Percentiles rank a stretch among this genome's conserved stretches.
phyloP scores from a whole-genome alignment of 2,797 vertebrate genomes.

The Rhynchotus rufescens region DNA sequence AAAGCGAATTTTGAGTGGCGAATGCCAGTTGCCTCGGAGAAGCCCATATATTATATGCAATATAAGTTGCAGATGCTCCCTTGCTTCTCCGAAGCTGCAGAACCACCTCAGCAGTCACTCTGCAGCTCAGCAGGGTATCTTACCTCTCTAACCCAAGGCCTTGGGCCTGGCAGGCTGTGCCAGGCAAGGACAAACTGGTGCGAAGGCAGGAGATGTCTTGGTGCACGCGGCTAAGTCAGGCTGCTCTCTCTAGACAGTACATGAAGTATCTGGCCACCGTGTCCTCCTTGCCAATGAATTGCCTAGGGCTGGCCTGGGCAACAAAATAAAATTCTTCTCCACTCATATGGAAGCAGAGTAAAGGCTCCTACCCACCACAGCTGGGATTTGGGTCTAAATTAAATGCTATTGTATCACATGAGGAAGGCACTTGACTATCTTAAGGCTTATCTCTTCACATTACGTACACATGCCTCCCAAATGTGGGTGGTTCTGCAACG shows the following conservation, averaged over 20 bases:
- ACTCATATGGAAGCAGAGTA: background rate
- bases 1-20: background rate
- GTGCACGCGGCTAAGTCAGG: accelerated
- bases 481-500: background rate
- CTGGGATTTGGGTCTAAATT: background rate
- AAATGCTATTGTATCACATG: background rate
- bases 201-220: background rate
- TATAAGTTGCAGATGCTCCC: background rate
- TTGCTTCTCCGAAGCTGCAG: background rate
- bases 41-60: background rate
- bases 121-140: background rate
- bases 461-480: background rate
- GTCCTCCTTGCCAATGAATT: background rate
- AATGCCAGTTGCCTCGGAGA: background rate
- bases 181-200: background rate
- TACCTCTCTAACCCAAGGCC: background rate
- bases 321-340: background rate
- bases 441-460: background rate
- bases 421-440: background rate
- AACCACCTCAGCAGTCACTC: background rate
- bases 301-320: background rate
- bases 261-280: background rate
- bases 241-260: background rate
- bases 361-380: background rate
- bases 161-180: background rate